Base-by-base conservation (phyloP, 2,113 vertebrate genomes). In the Oreocharis arfaki region DNA sequence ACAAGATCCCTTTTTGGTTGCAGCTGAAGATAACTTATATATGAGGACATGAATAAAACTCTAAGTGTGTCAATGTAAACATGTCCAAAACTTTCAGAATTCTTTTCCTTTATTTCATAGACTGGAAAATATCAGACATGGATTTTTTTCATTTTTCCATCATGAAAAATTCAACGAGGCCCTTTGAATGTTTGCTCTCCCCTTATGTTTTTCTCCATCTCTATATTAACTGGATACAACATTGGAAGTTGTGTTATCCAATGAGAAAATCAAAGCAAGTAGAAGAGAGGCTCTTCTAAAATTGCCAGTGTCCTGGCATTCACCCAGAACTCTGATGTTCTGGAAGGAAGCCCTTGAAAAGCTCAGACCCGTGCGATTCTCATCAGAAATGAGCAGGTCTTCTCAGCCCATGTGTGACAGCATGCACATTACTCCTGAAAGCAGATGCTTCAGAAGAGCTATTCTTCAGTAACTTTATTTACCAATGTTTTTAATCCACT, bases 11-110 rank as follows among this genome's bases (percentile, higher is more conserved):
- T 74, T 90, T 95, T 85, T 70, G 76, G 81, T 79, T 73, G 63
- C 35, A 59, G 84, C 93, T 93, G 84, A 95, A 94, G 73, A 90
- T 94, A 90, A 93, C 52, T 96, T 96, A 81, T 92, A 96, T 93
- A 87, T 47, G 35, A 95, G 55, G 53, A 78, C 26, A 41, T 16
- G 67, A 89, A 59, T 78, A 95, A 89, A 87, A 47, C 39, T 75
- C 71, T 53, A 90, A 87, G 76, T 52, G 37, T 41, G 73, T 35
- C n/a, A 83, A 91, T 78, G 53, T 63, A 95, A 95, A 91, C 37
- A 87, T 10, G 17, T 33, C 24, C 49, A 46, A 87, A 95, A 90
- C 28, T 89, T 91, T 74, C 80, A 79, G 73, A 86, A 67, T 17
- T n/a, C 39, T 53, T 74, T 68, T 74, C 7, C 37, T 74, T 56